Percentiles rank a stretch among this genome's conserved stretches.
Evolutionary conservation across 2,113 vertebrate species (phyloP).

Genomic region (Pimephales promelas): DNA sequence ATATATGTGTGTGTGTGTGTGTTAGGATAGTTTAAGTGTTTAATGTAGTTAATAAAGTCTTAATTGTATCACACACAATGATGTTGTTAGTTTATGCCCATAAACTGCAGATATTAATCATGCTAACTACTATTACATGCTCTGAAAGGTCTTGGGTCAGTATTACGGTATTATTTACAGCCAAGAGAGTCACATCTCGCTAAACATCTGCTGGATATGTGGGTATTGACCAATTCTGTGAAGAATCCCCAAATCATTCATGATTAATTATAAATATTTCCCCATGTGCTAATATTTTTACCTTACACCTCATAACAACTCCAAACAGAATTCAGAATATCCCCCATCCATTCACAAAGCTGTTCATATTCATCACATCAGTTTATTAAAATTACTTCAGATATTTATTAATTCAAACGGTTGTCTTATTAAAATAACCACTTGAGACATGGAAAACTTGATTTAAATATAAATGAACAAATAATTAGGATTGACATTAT

Average conservation of each 20-base stretch:
- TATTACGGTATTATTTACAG: background rate
- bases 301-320: no score
- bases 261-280: background rate
- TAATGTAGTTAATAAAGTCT: background rate
- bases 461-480: background rate
- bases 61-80: no score
- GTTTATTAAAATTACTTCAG: no score
- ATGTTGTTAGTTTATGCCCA: no score
- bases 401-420: background rate
- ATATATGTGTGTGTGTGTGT: no score
- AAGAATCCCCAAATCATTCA: background rate
- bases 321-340: background rate
- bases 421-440: background rate
- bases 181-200: background rate
- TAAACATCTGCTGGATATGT: background rate
- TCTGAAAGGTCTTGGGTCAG: background rate
- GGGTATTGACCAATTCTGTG: background rate
- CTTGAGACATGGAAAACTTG: background rate
- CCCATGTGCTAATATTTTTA: background rate
- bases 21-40: background rate
- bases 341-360: no score
- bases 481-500: background rate
- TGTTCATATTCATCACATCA: no score
- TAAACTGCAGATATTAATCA: no score
- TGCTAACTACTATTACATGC: no score